phyloP scores from a whole-genome alignment of 1,140 invertebrate species.

The Drosophila nannoptera region DNA sequence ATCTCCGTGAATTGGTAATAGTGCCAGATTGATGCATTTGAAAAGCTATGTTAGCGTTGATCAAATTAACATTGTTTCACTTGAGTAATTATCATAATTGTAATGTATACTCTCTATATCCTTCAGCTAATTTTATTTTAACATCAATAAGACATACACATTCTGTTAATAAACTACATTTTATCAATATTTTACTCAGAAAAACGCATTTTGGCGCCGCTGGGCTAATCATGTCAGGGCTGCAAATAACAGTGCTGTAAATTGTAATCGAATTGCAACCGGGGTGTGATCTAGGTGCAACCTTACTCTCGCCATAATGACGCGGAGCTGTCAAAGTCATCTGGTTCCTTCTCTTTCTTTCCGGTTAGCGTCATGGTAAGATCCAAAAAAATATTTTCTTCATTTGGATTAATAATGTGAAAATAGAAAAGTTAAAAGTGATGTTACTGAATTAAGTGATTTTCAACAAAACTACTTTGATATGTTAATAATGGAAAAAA shows the following conservation, averaged over 20 bases:
- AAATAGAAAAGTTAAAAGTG: conserved; percentile 49
- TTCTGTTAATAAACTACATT: background rate
- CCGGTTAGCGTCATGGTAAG: conserved; percentile 77
- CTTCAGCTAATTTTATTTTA: background rate
- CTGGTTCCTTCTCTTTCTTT: conserved; percentile 75
- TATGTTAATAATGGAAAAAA: conserved; percentile 13
- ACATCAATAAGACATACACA: background rate
- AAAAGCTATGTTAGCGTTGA: too few relatives aligned
- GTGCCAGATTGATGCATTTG: too few relatives aligned
- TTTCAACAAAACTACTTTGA: background rate
- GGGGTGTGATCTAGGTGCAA: conserved; percentile 27
- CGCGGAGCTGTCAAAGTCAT: conserved; percentile 57
- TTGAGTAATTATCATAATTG: background rate
- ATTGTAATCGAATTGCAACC: conserved; percentile 39
- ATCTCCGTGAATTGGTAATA: background rate
- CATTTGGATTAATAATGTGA: conserved; percentile 62
- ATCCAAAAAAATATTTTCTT: conserved; percentile 45
- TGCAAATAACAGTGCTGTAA: conserved; percentile 9
- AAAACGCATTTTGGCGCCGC: background rate
- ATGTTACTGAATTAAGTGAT: conserved; percentile 47
- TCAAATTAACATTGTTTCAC: background rate
- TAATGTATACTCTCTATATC: background rate
- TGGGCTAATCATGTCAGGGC: conserved; percentile 2
- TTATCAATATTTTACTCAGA: background rate
- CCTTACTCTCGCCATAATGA: conserved; percentile 55